These are phyloP conservation scores for Phyllotis vaccarum DNA, from an alignment of 2,797 vertebrate genomes.

Conservation along the genomic window DNA sequence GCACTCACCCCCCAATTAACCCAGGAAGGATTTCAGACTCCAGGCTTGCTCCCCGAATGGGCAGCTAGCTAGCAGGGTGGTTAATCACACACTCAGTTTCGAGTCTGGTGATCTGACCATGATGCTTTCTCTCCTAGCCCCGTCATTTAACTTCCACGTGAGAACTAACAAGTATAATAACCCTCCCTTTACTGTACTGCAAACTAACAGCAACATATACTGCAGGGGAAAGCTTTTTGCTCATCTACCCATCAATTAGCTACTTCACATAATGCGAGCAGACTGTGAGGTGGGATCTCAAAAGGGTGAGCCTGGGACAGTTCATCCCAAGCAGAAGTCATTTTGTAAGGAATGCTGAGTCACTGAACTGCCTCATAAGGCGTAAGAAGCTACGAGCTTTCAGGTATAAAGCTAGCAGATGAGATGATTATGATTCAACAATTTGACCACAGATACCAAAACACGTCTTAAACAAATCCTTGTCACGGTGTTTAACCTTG, in stretches of 20 bases:
- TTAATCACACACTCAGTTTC: constrained; percentile 1
- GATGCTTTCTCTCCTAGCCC: neutral
- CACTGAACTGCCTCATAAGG: neutral
- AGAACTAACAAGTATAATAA: constrained; percentile 17
- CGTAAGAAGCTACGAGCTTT: neutral
- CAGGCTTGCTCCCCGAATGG: neutral
- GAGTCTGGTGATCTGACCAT: constrained; percentile 6
- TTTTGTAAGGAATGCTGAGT: neutral
- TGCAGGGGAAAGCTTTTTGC: neutral
- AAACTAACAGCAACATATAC: neutral
- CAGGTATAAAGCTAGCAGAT: neutral
- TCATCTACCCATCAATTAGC: neutral
- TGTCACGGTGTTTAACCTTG: neutral
- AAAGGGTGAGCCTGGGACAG: neutral
- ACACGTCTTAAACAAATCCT: neutral
- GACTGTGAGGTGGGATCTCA: neutral
- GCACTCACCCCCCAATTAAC: constrained; percentile 56
- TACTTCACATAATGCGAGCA: neutral
- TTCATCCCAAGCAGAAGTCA: neutral
- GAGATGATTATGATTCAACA: neutral
- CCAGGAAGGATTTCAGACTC: neutral
- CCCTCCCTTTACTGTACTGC: neutral
- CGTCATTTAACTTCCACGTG: constrained; percentile 46
- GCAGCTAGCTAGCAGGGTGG: neutral
- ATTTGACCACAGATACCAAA: neutral